Percentiles rank a stretch among this genome's conserved stretches.
Evolutionary conservation across 2,797 vertebrate species (phyloP).

Genomic region (Lutjanus campechanus): DNA sequence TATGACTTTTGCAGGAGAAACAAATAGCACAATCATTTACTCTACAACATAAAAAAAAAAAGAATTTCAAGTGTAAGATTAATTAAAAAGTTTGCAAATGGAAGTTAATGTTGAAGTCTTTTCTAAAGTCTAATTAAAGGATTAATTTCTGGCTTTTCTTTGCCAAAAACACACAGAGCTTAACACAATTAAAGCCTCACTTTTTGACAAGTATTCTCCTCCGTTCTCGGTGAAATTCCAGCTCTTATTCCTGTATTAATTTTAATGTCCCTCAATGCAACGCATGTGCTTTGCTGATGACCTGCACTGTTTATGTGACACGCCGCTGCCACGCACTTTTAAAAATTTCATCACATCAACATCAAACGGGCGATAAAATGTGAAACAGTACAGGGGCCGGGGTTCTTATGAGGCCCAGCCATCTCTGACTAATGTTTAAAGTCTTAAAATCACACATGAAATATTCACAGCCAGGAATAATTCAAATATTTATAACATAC

Average conservation of each 20-base stretch:
- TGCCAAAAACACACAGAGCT: not conserved
- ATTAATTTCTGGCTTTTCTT: not conserved
- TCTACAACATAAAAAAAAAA: slow-evolving; percentile 13
- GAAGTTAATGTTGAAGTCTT: not conserved
- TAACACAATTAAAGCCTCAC: not conserved
- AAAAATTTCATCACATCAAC: slow-evolving; percentile 87
- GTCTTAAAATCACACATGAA: slow-evolving; percentile 84
- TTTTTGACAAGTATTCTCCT: not conserved
- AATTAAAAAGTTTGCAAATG: not conserved
- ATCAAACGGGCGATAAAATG: slow-evolving; percentile 83
- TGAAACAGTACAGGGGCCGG: slow-evolving; percentile 70
- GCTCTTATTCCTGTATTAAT: slow-evolving; percentile 45
- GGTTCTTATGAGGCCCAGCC: slow-evolving; percentile 74
- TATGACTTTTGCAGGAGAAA: slow-evolving; percentile 29
- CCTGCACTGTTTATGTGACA: slow-evolving; percentile 79
- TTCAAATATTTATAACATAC: slow-evolving; percentile 89
- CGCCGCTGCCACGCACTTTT: slow-evolving; percentile 68
- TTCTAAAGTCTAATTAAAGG: not conserved
- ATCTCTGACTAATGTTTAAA: slow-evolving; percentile 79
- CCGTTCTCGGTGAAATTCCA: slow-evolving; percentile 4
- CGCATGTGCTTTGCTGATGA: slow-evolving; percentile 66
- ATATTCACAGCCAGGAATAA: slow-evolving; percentile 84
- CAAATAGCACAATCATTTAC: slow-evolving; percentile 7
- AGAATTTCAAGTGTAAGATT: not conserved
- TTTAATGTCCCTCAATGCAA: slow-evolving; percentile 62